A percentile compares a stretch with the other conserved stretches of the same genome.
phyloP scores from a whole-genome alignment of 2,888 invertebrate genomes.

The Thymelicus lineola region DNA sequence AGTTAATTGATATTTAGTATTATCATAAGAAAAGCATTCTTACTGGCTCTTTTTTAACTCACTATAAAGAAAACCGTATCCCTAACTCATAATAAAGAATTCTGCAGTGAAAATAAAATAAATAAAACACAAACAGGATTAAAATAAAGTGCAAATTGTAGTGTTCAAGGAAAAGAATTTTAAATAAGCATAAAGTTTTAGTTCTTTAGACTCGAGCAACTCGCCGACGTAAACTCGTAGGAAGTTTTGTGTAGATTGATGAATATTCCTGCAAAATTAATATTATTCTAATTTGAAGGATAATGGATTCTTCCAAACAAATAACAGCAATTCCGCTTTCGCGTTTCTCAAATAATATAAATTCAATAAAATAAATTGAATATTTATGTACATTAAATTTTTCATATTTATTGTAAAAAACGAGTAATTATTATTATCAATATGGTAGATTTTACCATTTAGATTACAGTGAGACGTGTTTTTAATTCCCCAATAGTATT shows the following conservation, averaged over 20 bases:
- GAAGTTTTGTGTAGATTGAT: slow-evolving; percentile 66
- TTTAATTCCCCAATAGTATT: no score
- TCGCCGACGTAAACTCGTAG: slow-evolving; percentile 60
- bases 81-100: slow-evolving; percentile 5
- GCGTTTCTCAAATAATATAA: not conserved
- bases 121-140: slow-evolving; percentile 54
- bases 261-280: slow-evolving; percentile 52
- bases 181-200: slow-evolving; percentile 65
- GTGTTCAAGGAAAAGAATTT: slow-evolving; percentile 54
- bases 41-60: no score
- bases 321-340: slow-evolving; percentile 28
- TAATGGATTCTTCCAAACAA: slow-evolving; percentile 27
- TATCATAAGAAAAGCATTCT: no score
- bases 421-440: no score
- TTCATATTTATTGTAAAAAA: no score
- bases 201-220: slow-evolving; percentile 57
- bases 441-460: no score
- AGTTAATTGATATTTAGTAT: no score
- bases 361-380: not conserved
- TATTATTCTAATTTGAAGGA: slow-evolving; percentile 34
- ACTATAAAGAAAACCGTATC: not conserved
- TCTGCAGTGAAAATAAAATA: slow-evolving; percentile 22
- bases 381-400: no score
- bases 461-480: no score
- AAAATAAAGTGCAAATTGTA: slow-evolving; percentile 61